phyloP scores from a whole-genome alignment of 2,113 vertebrate genomes.

The Scomber scombrus region DNA sequence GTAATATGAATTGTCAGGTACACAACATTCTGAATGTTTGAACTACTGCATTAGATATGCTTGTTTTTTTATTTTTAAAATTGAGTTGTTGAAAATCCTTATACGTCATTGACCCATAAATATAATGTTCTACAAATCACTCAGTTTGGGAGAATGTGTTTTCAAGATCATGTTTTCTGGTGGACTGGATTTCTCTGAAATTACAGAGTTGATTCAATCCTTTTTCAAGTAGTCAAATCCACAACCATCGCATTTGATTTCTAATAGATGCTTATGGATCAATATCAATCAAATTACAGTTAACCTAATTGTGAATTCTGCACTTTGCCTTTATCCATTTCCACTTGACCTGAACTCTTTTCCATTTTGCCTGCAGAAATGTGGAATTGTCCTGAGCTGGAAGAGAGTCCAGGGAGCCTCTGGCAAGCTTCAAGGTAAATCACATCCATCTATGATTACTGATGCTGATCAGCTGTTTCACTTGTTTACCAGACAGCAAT shows the following conservation, averaged over 20 bases:
- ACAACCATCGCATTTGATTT: too few relatives aligned
- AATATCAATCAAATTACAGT: too few relatives aligned
- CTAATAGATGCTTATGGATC: background rate
- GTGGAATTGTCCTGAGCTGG: constrained; percentile 98
- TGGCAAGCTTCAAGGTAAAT: constrained; percentile 98
- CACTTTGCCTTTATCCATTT: background rate
- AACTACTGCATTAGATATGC: too few relatives aligned
- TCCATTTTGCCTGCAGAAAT: constrained; percentile 87
- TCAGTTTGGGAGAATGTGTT: background rate
- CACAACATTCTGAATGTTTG: too few relatives aligned
- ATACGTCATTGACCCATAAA: too few relatives aligned
- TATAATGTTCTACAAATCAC: background rate
- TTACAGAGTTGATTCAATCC: background rate
- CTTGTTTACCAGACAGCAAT: too few relatives aligned
- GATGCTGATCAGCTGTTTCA: too few relatives aligned
- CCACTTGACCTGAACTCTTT: background rate
- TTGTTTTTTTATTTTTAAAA: too few relatives aligned
- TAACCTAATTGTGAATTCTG: background rate
- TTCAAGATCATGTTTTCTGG: too few relatives aligned
- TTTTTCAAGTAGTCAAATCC: background rate
- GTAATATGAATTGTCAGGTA: too few relatives aligned
- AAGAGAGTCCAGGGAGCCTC: constrained; percentile 99
- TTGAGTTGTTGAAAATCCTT: too few relatives aligned
- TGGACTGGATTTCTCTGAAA: background rate
- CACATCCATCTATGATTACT: too few relatives aligned